These are phyloP conservation scores for Meda fulgida DNA, from an alignment of 2,797 vertebrate genomes.

Conservation along the genomic window DNA sequence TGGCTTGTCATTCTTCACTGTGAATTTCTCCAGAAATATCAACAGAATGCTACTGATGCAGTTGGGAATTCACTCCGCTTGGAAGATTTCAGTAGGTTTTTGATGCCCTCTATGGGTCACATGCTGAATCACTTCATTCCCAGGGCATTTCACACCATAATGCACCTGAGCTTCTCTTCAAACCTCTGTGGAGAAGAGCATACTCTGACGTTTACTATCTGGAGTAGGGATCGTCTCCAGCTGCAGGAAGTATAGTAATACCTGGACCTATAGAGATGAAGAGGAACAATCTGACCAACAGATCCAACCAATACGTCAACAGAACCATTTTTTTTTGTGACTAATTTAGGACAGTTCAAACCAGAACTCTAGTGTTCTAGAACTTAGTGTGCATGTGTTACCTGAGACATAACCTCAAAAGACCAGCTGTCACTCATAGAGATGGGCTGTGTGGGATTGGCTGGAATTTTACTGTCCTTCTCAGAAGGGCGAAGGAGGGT, in stretches of 20 bases:
- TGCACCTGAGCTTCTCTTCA: background rate
- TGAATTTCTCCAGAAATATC: conserved; percentile 6
- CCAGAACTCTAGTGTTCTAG: background rate
- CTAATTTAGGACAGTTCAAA: background rate
- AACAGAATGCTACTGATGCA: background rate
- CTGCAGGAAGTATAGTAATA: conserved; percentile 96
- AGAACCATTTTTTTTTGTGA: background rate
- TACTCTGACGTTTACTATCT: conserved; percentile 96
- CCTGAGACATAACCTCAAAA: conserved; percentile 98
- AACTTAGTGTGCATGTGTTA: conserved; percentile 63
- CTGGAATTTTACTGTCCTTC: conserved; percentile 95
- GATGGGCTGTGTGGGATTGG: conserved; percentile 93
- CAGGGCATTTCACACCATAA: conserved; percentile 1
- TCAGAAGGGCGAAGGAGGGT: conserved; percentile 93
- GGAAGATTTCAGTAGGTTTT: conserved; percentile 46
- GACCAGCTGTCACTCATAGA: conserved; percentile 99
- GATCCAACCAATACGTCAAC: background rate
- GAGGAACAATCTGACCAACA: background rate
- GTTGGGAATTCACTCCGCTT: conserved; percentile 29
- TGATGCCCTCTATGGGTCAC: conserved; percentile 68
- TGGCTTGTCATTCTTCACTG: conserved; percentile 15
- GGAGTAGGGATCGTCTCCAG: conserved; percentile 95
- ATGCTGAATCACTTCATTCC: conserved; percentile 21
- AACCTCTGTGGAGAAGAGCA: conserved; percentile 98
- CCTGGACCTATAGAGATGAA: conserved; percentile 86